Percentiles rank a stretch among this genome's conserved stretches.
Evolutionary conservation across 1,140 invertebrate genomes (phyloP).

Genomic region (Magallana ariakensis): DNA sequence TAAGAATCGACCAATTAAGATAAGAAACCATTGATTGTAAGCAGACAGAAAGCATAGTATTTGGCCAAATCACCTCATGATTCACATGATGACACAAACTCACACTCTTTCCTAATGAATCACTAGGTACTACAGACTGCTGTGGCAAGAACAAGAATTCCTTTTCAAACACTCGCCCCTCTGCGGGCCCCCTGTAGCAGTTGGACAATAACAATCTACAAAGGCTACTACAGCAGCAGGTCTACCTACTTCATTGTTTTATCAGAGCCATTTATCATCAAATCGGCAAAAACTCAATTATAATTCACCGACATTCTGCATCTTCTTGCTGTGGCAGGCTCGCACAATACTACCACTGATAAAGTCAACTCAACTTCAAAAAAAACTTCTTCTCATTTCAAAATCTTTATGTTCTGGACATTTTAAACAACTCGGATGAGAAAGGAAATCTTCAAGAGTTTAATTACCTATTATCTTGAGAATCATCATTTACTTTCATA

Average conservation of each 20-base stretch:
- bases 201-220: constrained; percentile 36
- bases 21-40: neutral
- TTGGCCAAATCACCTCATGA: constrained; percentile 21
- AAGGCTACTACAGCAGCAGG: constrained; percentile 22
- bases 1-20: neutral
- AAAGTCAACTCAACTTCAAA: constrained; percentile 26
- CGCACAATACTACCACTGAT: constrained; percentile 22
- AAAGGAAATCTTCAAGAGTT: constrained; percentile 36
- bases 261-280: constrained; percentile 28
- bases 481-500: constrained; percentile 6
- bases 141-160: neutral
- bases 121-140: neutral
- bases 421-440: constrained; percentile 1
- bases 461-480: constrained; percentile 28
- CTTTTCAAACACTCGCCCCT: constrained; percentile 1
- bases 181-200: neutral
- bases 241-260: constrained; percentile 32
- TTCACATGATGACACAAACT: constrained; percentile 23
- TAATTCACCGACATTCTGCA: constrained; percentile 28
- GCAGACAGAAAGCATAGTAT: constrained; percentile 4
- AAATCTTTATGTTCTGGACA: neutral
- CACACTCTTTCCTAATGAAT: constrained; percentile 22
- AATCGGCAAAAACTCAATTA: constrained; percentile 31
- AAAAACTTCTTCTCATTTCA: neutral
- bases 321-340: neutral